These are phyloP conservation scores for Rana temporaria DNA, from an alignment of 2,113 vertebrate genomes.

Conservation along the genomic window DNA sequence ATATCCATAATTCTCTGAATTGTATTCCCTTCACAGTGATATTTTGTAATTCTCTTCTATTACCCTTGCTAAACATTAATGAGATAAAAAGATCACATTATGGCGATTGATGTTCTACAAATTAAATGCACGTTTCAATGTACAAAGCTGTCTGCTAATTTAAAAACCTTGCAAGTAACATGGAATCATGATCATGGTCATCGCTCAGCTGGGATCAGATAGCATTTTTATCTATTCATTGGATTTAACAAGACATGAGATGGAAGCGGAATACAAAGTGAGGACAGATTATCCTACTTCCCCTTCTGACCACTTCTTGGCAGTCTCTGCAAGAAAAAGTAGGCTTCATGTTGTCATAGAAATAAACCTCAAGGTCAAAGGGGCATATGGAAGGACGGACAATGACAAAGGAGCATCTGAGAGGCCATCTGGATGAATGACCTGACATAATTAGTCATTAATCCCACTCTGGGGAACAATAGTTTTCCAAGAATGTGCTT, in stretches of 20 bases:
- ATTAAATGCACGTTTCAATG: constrained; percentile 91
- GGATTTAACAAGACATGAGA: constrained; percentile 95
- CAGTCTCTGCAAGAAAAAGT: constrained; percentile 82
- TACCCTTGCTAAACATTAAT: constrained; percentile 93
- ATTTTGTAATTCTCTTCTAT: constrained; percentile 93
- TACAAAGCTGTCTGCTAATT: constrained; percentile 95
- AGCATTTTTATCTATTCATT: constrained; percentile 94
- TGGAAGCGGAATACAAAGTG: constrained; percentile 93
- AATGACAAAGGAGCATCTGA: constrained; percentile 92
- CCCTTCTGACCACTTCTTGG: constrained; percentile 79
- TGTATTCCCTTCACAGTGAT: constrained; percentile 91
- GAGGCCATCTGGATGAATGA: constrained; percentile 99
- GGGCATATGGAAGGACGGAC: constrained; percentile 90
- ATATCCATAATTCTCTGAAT: constrained; percentile 89
- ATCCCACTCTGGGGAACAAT: constrained; percentile 92
- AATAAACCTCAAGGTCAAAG: constrained; percentile 93
- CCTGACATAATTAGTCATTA: constrained; percentile 99
- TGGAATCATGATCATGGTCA: constrained; percentile 87
- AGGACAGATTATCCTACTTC: constrained; percentile 79
- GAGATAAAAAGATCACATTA: constrained; percentile 94
- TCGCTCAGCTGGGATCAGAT: constrained; percentile 86
- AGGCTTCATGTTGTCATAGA: constrained; percentile 89
- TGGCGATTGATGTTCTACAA: constrained; percentile 87
- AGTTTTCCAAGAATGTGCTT: constrained; percentile 83
- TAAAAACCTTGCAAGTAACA: constrained; percentile 90